Evolutionary conservation across 2,113 vertebrate genomes (phyloP), one percentile per base, ranked within the genome.

Genomic region (Peromyscus polionotus): DNA sequence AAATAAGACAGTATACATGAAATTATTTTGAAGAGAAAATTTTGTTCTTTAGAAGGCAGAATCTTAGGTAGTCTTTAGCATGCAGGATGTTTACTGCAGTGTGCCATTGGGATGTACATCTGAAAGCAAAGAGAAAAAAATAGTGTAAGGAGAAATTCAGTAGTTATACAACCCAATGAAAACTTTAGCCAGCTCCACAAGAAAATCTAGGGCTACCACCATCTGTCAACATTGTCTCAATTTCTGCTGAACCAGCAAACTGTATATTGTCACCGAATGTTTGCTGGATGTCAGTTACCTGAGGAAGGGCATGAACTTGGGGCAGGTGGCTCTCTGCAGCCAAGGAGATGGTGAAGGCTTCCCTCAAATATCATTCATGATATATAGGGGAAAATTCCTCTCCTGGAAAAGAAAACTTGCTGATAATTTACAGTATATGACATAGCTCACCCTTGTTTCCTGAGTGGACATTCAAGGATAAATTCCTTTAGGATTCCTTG

Each of bases 1-100:
- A 95, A 97, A 68, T n/a, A 84, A 84, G 24, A 89, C 42, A 94
- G 70, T 70, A 31, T 45, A n/a, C 19, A 63, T 73, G 16, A 93
- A 81, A 87, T 54, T 26, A 57, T 57, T 95, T 80, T 88, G 79
- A 92, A 93, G 39, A 70, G 31, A 24, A 48, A 6, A 6, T 36
- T 83, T 36, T 19, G 13, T 65, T 83, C 31, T 75, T 28, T 48
- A 97, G 77, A 88, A 90, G 93, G 11, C 9, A 92, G 28, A 92
- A 7, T 81, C 17, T 42, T 73, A 93, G 51, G 51, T 5, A 65
- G 26, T 90, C 80, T 94, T 88, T 91, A 88, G 22, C 33, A 61
- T 42, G 20, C 11, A 68, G 33, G 45, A 42, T 80, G 22, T 76
- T 95, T 90, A 88, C 28, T 83, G 33, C 28, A 92, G 31, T 28